Evolutionary conservation across 1,140 invertebrate species (phyloP).

Genomic region (Nephila pilipes): DNA sequence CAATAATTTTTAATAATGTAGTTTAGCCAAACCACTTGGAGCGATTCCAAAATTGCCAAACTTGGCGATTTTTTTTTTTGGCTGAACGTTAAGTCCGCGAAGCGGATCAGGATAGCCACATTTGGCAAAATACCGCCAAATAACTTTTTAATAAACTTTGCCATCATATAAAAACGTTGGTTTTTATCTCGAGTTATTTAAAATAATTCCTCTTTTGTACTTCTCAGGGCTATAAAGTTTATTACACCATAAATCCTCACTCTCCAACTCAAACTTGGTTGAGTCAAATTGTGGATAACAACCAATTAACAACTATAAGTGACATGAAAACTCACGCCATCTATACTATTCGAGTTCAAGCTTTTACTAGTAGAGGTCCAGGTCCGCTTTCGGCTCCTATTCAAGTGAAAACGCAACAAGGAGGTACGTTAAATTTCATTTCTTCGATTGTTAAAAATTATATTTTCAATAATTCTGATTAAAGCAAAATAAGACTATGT

Average conservation of each 20-base stretch:
- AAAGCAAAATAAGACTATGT: background rate
- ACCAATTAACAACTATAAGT: constrained; percentile 94
- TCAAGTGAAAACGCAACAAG: constrained; percentile 97
- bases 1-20: too few relatives aligned
- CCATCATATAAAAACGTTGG: too few relatives aligned
- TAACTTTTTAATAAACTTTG: too few relatives aligned
- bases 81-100: too few relatives aligned
- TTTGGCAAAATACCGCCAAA: too few relatives aligned
- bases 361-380: constrained; percentile 93
- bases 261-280: constrained; percentile 94
- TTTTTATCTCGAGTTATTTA: too few relatives aligned
- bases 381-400: constrained; percentile 94
- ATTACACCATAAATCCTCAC: constrained; percentile 94
- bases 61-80: too few relatives aligned
- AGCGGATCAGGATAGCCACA: too few relatives aligned
- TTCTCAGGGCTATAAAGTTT: constrained; percentile 97
- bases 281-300: constrained; percentile 95
- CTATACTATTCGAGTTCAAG: constrained; percentile 95
- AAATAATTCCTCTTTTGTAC: constrained; percentile 43
- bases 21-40: too few relatives aligned
- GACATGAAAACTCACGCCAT: constrained; percentile 93
- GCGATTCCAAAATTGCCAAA: too few relatives aligned
- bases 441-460: background rate
- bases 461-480: background rate
- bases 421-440: constrained; percentile 83